These are phyloP conservation scores for Troides aeacus DNA, from an alignment of 2,888 invertebrate species.

Conservation along the genomic window DNA sequence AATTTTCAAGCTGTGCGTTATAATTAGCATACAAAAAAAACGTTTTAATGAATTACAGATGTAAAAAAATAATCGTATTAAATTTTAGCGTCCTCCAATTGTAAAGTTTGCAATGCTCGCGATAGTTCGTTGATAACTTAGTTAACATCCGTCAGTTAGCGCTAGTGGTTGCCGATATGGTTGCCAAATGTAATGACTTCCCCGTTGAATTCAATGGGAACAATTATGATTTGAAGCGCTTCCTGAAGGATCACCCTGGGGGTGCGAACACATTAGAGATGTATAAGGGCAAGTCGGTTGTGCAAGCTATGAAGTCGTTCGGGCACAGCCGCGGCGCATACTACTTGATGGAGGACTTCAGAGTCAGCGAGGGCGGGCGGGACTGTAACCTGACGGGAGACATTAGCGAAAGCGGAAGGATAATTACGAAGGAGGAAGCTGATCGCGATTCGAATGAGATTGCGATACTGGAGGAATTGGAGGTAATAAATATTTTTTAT, in stretches of 20 bases:
- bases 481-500: conserved; percentile 47
- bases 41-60: too few species aligned
- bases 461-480: conserved; percentile 65
- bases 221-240: conserved; percentile 82
- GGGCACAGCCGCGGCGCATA: conserved; percentile 83
- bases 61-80: too few species aligned
- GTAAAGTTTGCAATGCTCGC: conserved; percentile 29
- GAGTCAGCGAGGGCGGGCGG: conserved; percentile 68
- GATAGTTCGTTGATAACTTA: conserved; percentile 33
- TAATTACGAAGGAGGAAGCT: conserved; percentile 60
- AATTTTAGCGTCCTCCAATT: neutral
- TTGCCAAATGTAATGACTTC: conserved; percentile 43
- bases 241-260: conserved; percentile 87
- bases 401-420: conserved; percentile 64
- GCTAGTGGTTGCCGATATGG: conserved; percentile 40
- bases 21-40: too few species aligned
- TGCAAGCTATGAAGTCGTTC: conserved; percentile 75
- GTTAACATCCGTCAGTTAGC: conserved; percentile 24
- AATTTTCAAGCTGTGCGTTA: too few species aligned
- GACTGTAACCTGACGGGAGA: conserved; percentile 65
- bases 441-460: conserved; percentile 52
- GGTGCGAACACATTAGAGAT: conserved; percentile 82
- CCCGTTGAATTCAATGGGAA: conserved; percentile 66
- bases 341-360: conserved; percentile 83
- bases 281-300: conserved; percentile 78